A percentile compares a stretch with the other conserved stretches of the same genome.
Evolutionary conservation across 2,797 vertebrate species (phyloP).

Genomic region (Coregonus ussuriensis): DNA sequence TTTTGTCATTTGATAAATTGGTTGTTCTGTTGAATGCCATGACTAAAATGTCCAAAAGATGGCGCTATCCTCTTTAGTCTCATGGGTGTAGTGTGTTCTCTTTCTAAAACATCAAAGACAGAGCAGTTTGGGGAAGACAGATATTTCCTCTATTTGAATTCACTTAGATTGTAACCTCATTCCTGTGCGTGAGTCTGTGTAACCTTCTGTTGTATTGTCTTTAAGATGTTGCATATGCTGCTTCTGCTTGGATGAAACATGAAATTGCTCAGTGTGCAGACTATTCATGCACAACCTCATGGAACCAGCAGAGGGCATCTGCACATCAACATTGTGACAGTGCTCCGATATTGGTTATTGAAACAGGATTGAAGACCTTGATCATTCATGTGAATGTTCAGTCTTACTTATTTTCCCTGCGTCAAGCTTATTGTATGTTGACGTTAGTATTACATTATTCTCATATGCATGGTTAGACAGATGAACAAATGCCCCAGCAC

Average conservation of each 20-base stretch:
- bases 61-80: slow-evolving; percentile 18
- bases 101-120: background rate
- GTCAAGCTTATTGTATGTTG: background rate
- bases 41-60: slow-evolving; percentile 24
- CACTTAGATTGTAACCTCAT: too few species aligned
- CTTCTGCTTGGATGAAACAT: background rate
- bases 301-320: slow-evolving; percentile 50
- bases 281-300: background rate
- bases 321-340: background rate
- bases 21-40: background rate
- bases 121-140: background rate
- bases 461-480: background rate
- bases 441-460: background rate
- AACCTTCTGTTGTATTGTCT: background rate
- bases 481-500: background rate
- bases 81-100: background rate
- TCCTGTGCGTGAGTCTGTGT: background rate
- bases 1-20: background rate
- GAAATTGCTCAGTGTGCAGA: background rate
- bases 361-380: background rate
- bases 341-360: background rate
- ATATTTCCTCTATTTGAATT: too few species aligned
- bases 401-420: background rate
- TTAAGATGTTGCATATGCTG: too few species aligned
- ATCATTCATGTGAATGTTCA: background rate